These are phyloP conservation scores for Platycheirus albimanus DNA, from an alignment of 2,888 invertebrate species.

Conservation along the genomic window DNA sequence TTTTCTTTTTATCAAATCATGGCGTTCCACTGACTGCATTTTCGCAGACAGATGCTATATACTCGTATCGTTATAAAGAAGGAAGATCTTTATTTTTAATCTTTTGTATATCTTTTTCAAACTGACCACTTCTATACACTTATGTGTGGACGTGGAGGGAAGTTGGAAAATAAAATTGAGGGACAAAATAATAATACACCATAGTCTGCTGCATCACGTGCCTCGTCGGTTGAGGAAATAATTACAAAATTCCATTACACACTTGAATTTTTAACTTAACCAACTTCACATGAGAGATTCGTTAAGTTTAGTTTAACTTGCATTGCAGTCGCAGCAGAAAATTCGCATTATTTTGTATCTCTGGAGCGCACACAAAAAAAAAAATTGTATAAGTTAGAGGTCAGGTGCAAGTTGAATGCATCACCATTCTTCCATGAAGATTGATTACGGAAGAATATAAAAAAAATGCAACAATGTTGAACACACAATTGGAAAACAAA, in stretches of 20 bases:
- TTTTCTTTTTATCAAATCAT: constrained; percentile 9
- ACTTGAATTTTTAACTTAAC: constrained; percentile 43
- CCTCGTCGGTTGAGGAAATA: constrained; percentile 57
- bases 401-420: constrained; percentile 61
- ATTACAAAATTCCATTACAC: constrained; percentile 62
- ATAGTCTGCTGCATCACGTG: constrained; percentile 53
- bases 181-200: constrained; percentile 12
- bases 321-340: too few species aligned
- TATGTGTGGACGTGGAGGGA: too few species aligned
- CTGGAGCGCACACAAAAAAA: constrained; percentile 19
- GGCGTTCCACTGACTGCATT: constrained; percentile 65
- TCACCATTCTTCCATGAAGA: constrained; percentile 31
- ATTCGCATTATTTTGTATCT: not conserved
- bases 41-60: constrained; percentile 35
- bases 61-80: constrained; percentile 14
- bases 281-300: constrained; percentile 1
- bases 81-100: constrained; percentile 12
- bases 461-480: constrained; percentile 39
- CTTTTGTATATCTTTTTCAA: constrained; percentile 7
- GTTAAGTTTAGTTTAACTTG: constrained; percentile 2
- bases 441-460: constrained; percentile 37
- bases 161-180: constrained; percentile 31
- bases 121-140: constrained; percentile 15
- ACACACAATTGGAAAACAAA: not conserved
- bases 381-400: constrained; percentile 11